Evolutionary conservation across 2,113 vertebrate species (phyloP), one percentile per base, ranked within the genome.

Genomic region (Myotis brandtii): DNA sequence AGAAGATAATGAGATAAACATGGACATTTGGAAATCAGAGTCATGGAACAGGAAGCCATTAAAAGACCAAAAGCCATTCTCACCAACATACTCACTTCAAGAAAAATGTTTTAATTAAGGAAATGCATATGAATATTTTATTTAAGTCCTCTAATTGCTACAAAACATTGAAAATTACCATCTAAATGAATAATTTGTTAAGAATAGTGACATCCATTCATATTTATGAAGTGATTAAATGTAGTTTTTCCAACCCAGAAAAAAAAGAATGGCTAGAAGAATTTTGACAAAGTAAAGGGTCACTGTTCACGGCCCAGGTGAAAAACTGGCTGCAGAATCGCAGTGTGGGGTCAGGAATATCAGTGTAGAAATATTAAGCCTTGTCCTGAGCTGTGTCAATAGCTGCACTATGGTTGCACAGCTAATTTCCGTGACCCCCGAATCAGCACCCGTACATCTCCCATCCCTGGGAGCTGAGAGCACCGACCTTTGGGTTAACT

Each of bases 301-400:
- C 96, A 95, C 86, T 92, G 86, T 96, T 97, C 86, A 83, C 96
- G 97, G 98, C 98, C 98, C 97, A 97, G 98, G 98, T 98, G 98
- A 98, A 95, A 96, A 97, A 95, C 95, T 88, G 85, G 83, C 93
- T 75, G 52, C 98, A 95, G 98, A 95, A 95, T 96, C 93, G 97
- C 98, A 98, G 93, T 56, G 94, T 87, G 17, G 79, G 96, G 95
- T 98, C 98, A 97, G 96, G 98, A 97, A 94, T 86, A 97, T 96
- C 96, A 2, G 7, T 88, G 97, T 98, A 98, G 98, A 98, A 98
- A 96, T 88, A 86, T 94, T 94, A 88, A 95, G 81, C 89, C 86
- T 90, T 90, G 92, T 95, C 80, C 92, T 94, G 76, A 91, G 37
- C 93, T 67, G 88, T 97, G 82, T 75, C 97, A 96, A 97, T 93